Base-by-base conservation (phyloP, 2,888 invertebrate genomes). In the Coleophora deauratella region DNA sequence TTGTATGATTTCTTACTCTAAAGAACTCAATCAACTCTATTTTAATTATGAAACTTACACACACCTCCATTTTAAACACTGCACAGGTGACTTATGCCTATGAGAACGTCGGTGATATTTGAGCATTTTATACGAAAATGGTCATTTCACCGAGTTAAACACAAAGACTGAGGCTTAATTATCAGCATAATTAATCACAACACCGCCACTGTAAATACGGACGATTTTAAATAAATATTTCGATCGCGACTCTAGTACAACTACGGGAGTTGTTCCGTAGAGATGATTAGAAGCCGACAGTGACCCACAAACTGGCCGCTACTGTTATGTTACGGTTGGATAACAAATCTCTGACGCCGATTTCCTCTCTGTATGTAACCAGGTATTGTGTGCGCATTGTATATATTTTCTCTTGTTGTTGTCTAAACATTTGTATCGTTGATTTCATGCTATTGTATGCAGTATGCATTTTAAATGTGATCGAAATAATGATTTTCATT, bases 21-120 rank as follows among this genome's bases (percentile, higher is more conserved):
- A 6, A 21, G 21, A 21, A 21, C 3, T 21, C 3, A 21, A 21
- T 21, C 21, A 21, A 21, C 21, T 21, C 6, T 21, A 21, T 21
- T 21, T 4, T 6, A 35, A 27, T 14, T 14, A 10, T 9, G 14
- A 8, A 10, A 15, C 34, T 15, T 9, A 15, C 12, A 40, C 40
- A 11, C 7, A 86, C 86, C 85, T 86, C 86, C 86, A 86, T 80
- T 75, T 66, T 55, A 86, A 70, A 56, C 86, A 86, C 59, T 76
- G 80, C 50, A 86, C 86, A 11, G 85, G 84, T 34, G 84, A 82
- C 55, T 86, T 86, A 65, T 86, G 78, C 54, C 82, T 81, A 62
- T 84, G 85, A 38, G 82, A 82, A 49, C 86, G 81, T 54, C 85
- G 82, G 71, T 86, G 85, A 82, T 82, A 84, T 70, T 81, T 86